phyloP scores from a whole-genome alignment of 2,797 vertebrate genomes.

The Labroides dimidiatus region DNA sequence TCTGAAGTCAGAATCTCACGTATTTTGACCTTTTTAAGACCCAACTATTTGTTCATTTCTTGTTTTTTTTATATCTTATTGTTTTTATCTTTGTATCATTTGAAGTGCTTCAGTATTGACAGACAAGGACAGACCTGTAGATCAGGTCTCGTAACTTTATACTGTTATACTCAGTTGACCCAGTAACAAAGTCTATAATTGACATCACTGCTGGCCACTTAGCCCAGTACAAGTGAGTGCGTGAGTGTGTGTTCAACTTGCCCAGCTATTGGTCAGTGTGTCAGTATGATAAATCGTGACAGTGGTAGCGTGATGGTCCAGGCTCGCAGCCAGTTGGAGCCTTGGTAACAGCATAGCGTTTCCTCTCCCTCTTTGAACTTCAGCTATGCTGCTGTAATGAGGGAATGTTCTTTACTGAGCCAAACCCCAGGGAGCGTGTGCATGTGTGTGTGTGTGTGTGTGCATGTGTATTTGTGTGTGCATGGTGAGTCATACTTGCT shows the following conservation, averaged over 20 bases:
- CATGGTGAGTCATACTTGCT: constrained; percentile 64
- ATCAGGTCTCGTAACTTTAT: constrained; percentile 23
- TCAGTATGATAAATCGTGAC: constrained; percentile 57
- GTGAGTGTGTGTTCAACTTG: constrained; percentile 21
- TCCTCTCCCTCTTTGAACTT: constrained; percentile 62
- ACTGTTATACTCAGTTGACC: constrained; percentile 23
- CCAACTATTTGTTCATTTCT: not conserved
- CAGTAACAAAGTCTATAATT: constrained; percentile 32
- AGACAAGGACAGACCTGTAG: too few species aligned
- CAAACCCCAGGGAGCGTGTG: constrained; percentile 52
- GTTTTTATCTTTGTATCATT: not conserved
- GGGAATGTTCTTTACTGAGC: constrained; percentile 69
- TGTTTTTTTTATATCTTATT: not conserved
- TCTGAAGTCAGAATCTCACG: not conserved
- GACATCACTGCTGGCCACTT: constrained; percentile 43
- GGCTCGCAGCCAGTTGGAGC: constrained; percentile 59
- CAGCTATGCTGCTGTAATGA: constrained; percentile 65
- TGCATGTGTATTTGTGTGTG: constrained; percentile 9
- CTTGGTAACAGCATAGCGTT: constrained; percentile 56
- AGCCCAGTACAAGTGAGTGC: not conserved
- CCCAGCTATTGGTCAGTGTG: constrained; percentile 54
- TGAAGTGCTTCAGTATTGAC: not conserved
- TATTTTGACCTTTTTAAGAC: not conserved
- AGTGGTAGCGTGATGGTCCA: constrained; percentile 51
- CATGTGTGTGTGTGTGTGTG: constrained; percentile 29